A percentile compares a stretch with the other conserved stretches of the same genome.
These are phyloP conservation scores for Schrankia costaestrigalis DNA, from an alignment of 2,888 invertebrate genomes.

Conservation along the genomic window DNA sequence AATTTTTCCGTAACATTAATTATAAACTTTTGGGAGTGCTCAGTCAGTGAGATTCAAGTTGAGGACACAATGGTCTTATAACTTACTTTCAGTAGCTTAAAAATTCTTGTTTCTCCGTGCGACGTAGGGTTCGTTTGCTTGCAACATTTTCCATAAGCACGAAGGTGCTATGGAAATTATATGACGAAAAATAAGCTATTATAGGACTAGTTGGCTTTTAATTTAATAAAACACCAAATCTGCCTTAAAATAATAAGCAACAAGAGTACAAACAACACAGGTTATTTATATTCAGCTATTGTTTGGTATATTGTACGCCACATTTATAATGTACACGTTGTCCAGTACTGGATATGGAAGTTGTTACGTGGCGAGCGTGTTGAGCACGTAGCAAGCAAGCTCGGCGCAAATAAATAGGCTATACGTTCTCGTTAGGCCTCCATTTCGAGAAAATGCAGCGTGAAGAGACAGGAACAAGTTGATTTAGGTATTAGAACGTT, in stretches of 20 bases:
- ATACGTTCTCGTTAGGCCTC: slow-evolving; percentile 55
- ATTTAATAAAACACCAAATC: too few relatives aligned
- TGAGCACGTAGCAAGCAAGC: slow-evolving; percentile 53
- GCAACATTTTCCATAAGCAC: too few relatives aligned
- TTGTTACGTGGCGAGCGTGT: slow-evolving; percentile 47
- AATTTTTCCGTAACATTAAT: slow-evolving; percentile 59
- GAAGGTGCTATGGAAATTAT: too few relatives aligned
- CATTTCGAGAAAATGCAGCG: slow-evolving; percentile 42
- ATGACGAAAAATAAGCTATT: too few relatives aligned
- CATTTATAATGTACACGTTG: slow-evolving; percentile 47
- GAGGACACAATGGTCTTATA: slow-evolving; percentile 44
- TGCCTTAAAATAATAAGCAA: too few relatives aligned
- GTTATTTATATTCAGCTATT: slow-evolving; percentile 36
- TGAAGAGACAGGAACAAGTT: slow-evolving; percentile 26
- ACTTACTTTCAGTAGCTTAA: slow-evolving; percentile 34
- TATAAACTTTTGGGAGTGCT: slow-evolving; percentile 56
- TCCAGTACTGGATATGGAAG: slow-evolving; percentile 46
- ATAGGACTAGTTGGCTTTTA: too few relatives aligned
- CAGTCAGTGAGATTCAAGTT: slow-evolving; percentile 37
- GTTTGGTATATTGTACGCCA: slow-evolving; percentile 37
- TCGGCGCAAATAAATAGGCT: slow-evolving; percentile 54
- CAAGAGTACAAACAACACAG: too few relatives aligned
- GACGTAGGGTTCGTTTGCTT: slow-evolving; percentile 2
- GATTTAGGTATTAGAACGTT: slow-evolving; percentile 26
- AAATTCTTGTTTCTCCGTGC: slow-evolving; percentile 17